Conservation (phyloP, 2,113 vertebrate genomes). For the Platysteira castanea region DNA sequence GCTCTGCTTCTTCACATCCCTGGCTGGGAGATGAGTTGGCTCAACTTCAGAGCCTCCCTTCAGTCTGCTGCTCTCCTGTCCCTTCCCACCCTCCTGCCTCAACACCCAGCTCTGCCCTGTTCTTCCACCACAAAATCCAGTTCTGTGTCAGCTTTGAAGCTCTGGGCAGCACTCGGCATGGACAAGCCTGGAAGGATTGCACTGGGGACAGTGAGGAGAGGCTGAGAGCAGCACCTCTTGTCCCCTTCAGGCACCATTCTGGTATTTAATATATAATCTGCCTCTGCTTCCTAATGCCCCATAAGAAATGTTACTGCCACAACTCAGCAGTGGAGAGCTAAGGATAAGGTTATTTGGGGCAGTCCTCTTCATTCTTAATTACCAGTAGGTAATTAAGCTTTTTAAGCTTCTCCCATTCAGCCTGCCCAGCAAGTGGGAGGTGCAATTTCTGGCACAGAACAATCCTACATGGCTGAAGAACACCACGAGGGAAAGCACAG, state of each 20-base stretch:
- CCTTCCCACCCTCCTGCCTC: neutral
- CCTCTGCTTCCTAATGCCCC: neutral
- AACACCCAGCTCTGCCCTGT: neutral
- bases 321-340: neutral
- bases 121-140: neutral
- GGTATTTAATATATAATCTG: neutral
- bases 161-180: neutral
- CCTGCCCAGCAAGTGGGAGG: neutral
- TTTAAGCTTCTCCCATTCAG: neutral
- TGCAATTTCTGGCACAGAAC: neutral
- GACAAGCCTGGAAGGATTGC: neutral
- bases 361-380: neutral
- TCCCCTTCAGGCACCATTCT: neutral
- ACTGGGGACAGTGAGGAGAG: neutral
- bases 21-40: fast-evolving
- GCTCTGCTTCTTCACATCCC: neutral
- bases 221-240: neutral
- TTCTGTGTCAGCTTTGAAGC: neutral
- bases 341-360: neutral
- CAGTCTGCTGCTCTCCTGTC: neutral
- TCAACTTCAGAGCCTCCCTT: neutral
- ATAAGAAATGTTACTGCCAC: neutral
- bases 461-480: neutral
- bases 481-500: neutral
- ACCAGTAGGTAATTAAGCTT: neutral